These are phyloP conservation scores for Cryptoprocta ferox DNA, from an alignment of 2,797 vertebrate genomes.

Conservation along the genomic window DNA sequence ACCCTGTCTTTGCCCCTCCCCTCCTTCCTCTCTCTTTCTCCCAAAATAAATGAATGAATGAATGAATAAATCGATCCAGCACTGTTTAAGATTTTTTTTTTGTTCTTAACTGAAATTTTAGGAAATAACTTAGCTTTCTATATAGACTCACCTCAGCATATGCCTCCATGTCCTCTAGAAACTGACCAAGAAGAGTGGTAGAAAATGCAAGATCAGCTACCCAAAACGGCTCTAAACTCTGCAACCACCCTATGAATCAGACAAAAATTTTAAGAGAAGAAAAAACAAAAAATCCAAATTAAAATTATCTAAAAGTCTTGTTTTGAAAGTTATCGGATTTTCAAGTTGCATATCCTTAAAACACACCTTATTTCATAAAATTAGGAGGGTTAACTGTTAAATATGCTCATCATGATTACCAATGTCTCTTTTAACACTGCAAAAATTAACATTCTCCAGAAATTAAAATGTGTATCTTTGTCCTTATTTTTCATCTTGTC, in stretches of 20 bases:
- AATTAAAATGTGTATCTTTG: neutral
- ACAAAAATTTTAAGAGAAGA: conserved; percentile 41
- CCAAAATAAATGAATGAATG: neutral
- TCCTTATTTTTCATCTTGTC: neutral
- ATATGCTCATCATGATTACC: neutral
- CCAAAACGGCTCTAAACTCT: conserved; percentile 99
- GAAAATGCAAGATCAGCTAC: conserved; percentile 99
- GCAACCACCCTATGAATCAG: conserved; percentile 92
- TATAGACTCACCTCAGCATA: conserved; percentile 94
- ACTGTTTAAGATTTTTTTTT: neutral
- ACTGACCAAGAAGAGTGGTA: conserved; percentile 97
- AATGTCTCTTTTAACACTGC: conserved; percentile 11
- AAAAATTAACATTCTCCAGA: conserved; percentile 22
- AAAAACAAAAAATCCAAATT: neutral
- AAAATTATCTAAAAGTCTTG: neutral
- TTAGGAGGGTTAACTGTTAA: neutral
- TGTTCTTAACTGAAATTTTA: neutral
- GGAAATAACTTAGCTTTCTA: conserved; percentile 27
- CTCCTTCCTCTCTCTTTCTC: neutral
- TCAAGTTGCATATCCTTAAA: conserved; percentile 40
- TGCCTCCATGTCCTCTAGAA: conserved; percentile 99
- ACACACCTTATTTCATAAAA: neutral
- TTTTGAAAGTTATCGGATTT: neutral
- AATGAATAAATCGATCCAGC: neutral
- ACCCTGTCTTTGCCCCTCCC: neutral